Evolutionary conservation across 2,888 invertebrate species (phyloP).

Genomic region (Phengaris arion): DNA sequence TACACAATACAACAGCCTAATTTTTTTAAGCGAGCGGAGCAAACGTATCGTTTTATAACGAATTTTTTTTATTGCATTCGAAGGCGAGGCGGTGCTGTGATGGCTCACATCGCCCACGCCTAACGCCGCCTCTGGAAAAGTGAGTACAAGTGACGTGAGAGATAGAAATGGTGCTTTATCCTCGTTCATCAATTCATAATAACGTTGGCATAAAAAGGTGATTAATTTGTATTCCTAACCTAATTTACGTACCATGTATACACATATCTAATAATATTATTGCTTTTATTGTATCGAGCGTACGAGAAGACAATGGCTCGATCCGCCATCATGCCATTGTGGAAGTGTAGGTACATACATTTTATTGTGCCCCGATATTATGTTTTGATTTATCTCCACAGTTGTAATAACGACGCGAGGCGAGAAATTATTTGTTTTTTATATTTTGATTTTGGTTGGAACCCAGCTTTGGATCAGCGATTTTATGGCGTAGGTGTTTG

Average conservation of each 20-base stretch:
- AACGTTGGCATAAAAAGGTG: no score
- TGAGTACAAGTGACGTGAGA: no score
- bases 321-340: conserved; percentile 6
- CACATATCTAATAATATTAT: not conserved
- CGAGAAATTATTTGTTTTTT: conserved; percentile 1
- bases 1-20: no score
- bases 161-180: no score
- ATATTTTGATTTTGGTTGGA: not conserved
- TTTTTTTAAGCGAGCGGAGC: no score
- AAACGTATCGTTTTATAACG: no score
- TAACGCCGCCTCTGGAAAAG: no score
- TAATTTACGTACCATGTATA: not conserved
- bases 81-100: no score
- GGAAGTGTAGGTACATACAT: not conserved
- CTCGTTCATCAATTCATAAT: no score
- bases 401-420: not conserved
- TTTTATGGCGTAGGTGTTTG: no score
- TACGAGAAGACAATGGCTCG: not conserved
- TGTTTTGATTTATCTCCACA: conserved; percentile 16
- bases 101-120: no score
- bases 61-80: no score
- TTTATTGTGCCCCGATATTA: conserved; percentile 1
- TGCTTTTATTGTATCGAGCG: conserved; percentile 13
- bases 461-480: not conserved
- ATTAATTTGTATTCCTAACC: not conserved